Evolutionary conservation across 2,113 vertebrate genomes (phyloP), one percentile per base, ranked within the genome.

Genomic region (Procapra przewalskii): DNA sequence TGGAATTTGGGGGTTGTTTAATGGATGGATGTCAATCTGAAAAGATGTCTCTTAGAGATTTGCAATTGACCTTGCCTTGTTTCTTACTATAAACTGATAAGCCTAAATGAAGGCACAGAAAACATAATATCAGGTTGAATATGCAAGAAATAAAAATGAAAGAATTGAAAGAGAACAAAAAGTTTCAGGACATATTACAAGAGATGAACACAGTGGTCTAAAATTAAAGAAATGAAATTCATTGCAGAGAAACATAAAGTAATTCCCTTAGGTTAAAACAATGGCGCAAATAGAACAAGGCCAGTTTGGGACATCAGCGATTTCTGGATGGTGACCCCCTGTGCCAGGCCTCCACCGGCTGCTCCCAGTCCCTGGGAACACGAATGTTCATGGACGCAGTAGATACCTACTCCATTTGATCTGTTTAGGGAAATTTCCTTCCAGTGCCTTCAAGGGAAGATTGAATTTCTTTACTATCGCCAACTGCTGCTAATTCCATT

Each of bases 401-500:
- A 27, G 8, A 67, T n/a, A 59, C 54, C 17, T 40, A 45, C 10
- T 29, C 27, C 25, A 33, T n/a, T 91, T 19, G 3, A 29, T 77
- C 77, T 95, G 59, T 31, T 87, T 29, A 55, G 33, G 36, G 48
- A 91, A 11, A 86, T 91, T 89, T 92, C 48, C 29, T 81, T 83
- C 43, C n/a, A 79, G 50, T 11, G 21, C 21, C 60, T 91, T 86
- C 40, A 59, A 79, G 54, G 40, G 50, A 86, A 77, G 85, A 40
- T 82, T 64, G n/a, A 33, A 43, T 92, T 97, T 86, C 40, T 82
- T 93, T 71, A 93, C 50, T 33, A 25, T 12, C 12, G 5, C 48
- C 54, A 59, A 55, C 50, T 75, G 7, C 48, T 60, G 16, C 81
- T 82, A 40, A 96, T 91, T 91, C 88, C 91, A 55, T 64, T 81